These are phyloP conservation scores for Epinephelus moara DNA, from an alignment of 2,113 vertebrate species.

Conservation along the genomic window DNA sequence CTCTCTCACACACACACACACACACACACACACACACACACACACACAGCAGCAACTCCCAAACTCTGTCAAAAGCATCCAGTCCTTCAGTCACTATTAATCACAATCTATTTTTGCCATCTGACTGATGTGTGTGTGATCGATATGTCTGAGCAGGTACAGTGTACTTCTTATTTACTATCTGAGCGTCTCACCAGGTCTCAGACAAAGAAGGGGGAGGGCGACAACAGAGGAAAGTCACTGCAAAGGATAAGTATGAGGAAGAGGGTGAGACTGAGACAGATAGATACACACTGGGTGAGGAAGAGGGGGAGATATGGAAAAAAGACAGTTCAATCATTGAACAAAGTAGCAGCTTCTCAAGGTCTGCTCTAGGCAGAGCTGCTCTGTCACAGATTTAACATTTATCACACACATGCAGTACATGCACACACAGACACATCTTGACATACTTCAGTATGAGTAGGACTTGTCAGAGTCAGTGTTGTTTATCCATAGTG, in stretches of 20 bases:
- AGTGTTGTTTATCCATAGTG: constrained; percentile 58
- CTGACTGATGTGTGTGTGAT: constrained; percentile 72
- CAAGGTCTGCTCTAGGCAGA: constrained; percentile 60
- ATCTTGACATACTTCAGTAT: constrained; percentile 44
- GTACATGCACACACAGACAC: constrained; percentile 25
- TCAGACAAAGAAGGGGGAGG: constrained; percentile 26
- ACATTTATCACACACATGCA: constrained; percentile 49
- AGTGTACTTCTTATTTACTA: constrained; percentile 63
- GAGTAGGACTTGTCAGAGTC: constrained; percentile 50
- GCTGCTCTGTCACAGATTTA: constrained; percentile 55
- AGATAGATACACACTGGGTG: constrained; percentile 19
- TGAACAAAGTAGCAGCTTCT: constrained; percentile 64
- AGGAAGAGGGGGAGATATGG: constrained; percentile 10
- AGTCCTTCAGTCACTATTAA: constrained; percentile 65
- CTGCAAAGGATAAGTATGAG: constrained; percentile 7
- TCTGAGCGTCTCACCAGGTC: constrained; percentile 36
- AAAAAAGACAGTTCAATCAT: constrained; percentile 57
- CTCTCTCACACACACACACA: constrained; percentile 15
- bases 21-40: constrained; percentile 26
- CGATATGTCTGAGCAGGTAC: constrained; percentile 67
- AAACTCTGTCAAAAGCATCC: constrained; percentile 50
- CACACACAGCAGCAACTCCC: constrained; percentile 13
- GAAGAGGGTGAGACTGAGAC: constrained; percentile 5
- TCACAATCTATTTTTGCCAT: constrained; percentile 70
- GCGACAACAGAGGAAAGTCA: constrained; percentile 17